Evolutionary conservation across 53 echinoderm and acorn worm genomes (phyloP).

Genomic region (Henricia sp.): DNA sequence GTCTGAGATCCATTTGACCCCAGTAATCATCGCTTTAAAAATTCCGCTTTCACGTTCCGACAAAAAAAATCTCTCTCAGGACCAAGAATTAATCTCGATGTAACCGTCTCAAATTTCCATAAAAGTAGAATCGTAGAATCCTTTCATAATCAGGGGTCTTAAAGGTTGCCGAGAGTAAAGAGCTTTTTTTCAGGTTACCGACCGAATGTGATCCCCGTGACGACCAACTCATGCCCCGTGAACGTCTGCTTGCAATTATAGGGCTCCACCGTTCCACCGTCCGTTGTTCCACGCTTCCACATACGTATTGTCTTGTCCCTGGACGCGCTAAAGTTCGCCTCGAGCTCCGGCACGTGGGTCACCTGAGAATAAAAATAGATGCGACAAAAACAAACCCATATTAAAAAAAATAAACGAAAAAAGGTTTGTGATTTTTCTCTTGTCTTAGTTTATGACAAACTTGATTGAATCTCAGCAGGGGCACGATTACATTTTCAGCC

Average conservation of each 20-base stretch:
- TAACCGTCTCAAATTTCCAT: too few relatives aligned
- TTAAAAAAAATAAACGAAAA: background rate
- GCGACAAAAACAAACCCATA: background rate
- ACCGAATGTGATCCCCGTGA: conserved; percentile 87
- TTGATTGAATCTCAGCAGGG: background rate
- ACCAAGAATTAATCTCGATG: too few relatives aligned
- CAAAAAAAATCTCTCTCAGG: too few relatives aligned
- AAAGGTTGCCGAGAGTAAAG: too few relatives aligned
- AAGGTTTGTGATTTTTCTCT: background rate
- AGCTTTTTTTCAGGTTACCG: too few relatives aligned
- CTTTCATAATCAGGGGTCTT: too few relatives aligned
- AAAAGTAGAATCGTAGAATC: too few relatives aligned
- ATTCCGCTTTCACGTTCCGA: too few relatives aligned
- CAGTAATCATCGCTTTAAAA: too few relatives aligned
- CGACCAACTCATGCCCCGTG: conserved; percentile 87
- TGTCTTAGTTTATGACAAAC: background rate
- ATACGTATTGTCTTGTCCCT: conserved; percentile 89
- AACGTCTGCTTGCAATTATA: conserved; percentile 61
- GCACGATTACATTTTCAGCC: background rate
- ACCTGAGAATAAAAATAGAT: conserved; percentile 68
- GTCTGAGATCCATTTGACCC: too few relatives aligned
- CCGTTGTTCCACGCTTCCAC: conserved; percentile 81
- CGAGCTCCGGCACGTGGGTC: conserved; percentile 62
- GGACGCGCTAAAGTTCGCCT: conserved; percentile 85
- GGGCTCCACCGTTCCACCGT: conserved; percentile 55